Conservation (phyloP, 2,888 invertebrate genomes). For the Capitulum mitella region DNA sequence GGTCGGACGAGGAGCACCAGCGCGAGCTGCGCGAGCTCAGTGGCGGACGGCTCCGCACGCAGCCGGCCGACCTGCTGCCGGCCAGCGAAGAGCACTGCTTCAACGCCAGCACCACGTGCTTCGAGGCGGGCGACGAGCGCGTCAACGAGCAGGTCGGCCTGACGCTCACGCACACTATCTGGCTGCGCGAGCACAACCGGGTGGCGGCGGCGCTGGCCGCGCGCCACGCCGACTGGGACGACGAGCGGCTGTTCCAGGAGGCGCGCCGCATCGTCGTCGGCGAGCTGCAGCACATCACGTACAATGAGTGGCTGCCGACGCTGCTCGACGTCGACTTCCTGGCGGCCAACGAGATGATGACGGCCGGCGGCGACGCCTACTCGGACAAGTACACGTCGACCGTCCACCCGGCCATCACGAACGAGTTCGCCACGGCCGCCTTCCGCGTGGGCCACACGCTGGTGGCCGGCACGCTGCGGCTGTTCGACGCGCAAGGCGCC, state of each 20-base stretch:
- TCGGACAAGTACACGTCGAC: slow-evolving; percentile 26
- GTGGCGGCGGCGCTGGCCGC: slow-evolving; percentile 44
- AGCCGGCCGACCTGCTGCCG: not conserved
- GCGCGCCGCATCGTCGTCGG: slow-evolving; percentile 48
- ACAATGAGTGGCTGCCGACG: slow-evolving; percentile 71
- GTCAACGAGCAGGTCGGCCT: slow-evolving; percentile 50
- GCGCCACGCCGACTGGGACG: slow-evolving; percentile 48
- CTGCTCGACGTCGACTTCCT: slow-evolving; percentile 48
- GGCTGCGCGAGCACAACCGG: slow-evolving; percentile 51
- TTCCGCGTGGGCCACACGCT: slow-evolving; percentile 34
- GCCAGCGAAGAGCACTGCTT: not conserved
- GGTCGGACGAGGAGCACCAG: slow-evolving; percentile 55
- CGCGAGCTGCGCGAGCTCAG: slow-evolving; percentile 53
- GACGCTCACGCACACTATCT: slow-evolving; percentile 62
- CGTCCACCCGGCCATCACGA: slow-evolving; percentile 26
- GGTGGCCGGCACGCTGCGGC: not conserved
- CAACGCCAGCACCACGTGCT: not conserved
- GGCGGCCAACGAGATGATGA: not conserved
- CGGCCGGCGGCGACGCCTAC: slow-evolving; percentile 32
- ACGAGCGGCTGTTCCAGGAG: slow-evolving; percentile 50
- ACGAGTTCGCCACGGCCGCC: slow-evolving; percentile 33
- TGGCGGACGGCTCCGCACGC: slow-evolving; percentile 52
- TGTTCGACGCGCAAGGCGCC: not conserved
- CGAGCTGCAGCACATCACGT: slow-evolving; percentile 64
- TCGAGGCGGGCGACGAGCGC: slow-evolving; percentile 10